phyloP scores from a whole-genome alignment of 2,888 invertebrate species.

The Empis stercorea region DNA sequence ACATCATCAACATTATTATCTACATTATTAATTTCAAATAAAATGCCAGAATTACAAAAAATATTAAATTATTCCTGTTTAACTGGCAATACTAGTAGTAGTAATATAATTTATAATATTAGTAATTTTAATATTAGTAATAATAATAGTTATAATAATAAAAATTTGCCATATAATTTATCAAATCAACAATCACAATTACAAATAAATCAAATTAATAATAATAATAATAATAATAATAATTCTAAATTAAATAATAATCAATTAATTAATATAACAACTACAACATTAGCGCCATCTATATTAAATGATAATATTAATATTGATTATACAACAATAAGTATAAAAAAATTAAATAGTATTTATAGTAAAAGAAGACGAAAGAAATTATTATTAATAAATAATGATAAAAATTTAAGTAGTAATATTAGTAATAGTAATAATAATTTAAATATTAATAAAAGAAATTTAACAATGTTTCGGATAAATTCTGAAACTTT shows the following conservation, averaged over 20 bases:
- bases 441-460: slow-evolving; percentile 4
- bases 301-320: slow-evolving; percentile 8
- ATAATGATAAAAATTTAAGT: not conserved
- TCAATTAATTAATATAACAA: slow-evolving; percentile 10
- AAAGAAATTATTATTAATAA: slow-evolving; percentile 1
- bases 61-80: not conserved
- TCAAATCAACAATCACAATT: slow-evolving; percentile 1
- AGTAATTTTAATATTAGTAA: slow-evolving; percentile 5
- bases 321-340: slow-evolving; percentile 5
- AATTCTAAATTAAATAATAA: slow-evolving; percentile 5
- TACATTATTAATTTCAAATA: not conserved
- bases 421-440: not conserved
- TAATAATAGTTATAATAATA: slow-evolving; percentile 11
- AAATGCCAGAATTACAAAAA: not conserved
- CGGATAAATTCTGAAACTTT: slow-evolving; percentile 5
- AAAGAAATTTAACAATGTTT: slow-evolving; percentile 4
- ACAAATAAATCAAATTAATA: not conserved
- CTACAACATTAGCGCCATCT: slow-evolving; percentile 10
- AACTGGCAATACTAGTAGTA: not conserved
- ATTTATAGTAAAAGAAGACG: slow-evolving; percentile 7
- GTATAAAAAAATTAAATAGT: slow-evolving; percentile 1
- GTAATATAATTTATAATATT: not conserved
- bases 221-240: not conserved
- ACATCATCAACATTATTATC: not conserved
- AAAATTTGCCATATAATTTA: not conserved